Conservation (phyloP, 1,140 invertebrate species). For the Temnothorax curvispinosus region DNA sequence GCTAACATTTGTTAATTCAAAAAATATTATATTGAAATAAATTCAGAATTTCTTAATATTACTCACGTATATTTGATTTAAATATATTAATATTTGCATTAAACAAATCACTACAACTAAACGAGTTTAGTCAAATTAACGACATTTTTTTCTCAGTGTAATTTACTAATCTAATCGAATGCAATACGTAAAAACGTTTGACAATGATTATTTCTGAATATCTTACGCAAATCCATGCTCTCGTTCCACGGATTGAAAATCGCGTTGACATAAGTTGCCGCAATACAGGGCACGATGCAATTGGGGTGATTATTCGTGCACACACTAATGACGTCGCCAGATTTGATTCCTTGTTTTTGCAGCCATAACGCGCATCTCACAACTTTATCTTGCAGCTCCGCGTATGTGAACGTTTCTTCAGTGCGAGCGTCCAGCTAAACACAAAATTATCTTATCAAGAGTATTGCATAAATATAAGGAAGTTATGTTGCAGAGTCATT, state of each 20-base stretch:
- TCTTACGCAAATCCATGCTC: conserved; percentile 64
- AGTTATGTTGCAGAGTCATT: not conserved
- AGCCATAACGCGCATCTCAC: conserved; percentile 83
- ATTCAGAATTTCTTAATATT: no score
- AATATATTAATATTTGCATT: no score
- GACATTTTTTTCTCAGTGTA: no score
- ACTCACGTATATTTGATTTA: no score
- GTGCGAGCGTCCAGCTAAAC: conserved; percentile 85
- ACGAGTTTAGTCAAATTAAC: no score
- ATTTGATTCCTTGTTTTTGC: conserved; percentile 79
- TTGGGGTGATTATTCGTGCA: conserved; percentile 84
- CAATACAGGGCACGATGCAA: conserved; percentile 82
- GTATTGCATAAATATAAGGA: not conserved
- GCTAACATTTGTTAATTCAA: no score
- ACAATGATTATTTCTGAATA: not conserved
- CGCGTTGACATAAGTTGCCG: conserved; percentile 82
- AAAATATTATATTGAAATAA: no score
- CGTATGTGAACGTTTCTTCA: conserved; percentile 81
- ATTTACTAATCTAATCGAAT: not conserved
- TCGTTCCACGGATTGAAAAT: conserved; percentile 69
- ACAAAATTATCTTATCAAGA: not conserved
- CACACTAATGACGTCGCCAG: conserved; percentile 83
- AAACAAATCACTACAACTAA: no score
- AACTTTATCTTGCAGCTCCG: conserved; percentile 78
- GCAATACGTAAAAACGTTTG: not conserved